These are phyloP conservation scores for Vireo griseus DNA, from an alignment of 2,797 vertebrate genomes.

Conservation along the genomic window DNA sequence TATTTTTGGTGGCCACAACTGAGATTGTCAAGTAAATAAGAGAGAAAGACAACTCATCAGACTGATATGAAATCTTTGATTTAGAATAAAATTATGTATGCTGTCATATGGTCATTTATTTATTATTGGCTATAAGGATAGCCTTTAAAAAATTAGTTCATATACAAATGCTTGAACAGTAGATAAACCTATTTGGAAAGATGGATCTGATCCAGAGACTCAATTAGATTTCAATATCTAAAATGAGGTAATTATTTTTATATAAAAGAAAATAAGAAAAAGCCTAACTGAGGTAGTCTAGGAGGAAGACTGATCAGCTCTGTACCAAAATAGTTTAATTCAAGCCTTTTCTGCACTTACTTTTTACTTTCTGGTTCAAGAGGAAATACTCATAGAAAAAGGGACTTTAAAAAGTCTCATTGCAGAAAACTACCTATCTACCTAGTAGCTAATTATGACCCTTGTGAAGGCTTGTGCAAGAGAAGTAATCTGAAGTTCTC, in stretches of 20 bases:
- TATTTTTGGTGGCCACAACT: background rate
- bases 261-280: background rate
- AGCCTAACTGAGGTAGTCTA: background rate
- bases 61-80: background rate
- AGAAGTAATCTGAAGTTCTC: background rate
- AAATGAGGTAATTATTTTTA: background rate
- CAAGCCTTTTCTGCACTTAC: background rate
- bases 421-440: background rate
- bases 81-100: background rate
- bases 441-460: background rate
- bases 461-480: background rate
- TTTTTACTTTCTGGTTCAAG: background rate
- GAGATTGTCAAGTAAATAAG: background rate
- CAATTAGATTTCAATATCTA: background rate
- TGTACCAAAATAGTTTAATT: background rate
- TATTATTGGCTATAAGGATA: background rate
- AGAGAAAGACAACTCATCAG: background rate
- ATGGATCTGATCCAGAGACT: background rate
- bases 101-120: background rate
- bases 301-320: background rate
- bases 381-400: background rate
- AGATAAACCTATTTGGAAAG: background rate
- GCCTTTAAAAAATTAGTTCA: background rate
- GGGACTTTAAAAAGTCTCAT: background rate
- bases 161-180: background rate